A percentile compares a stretch with the other conserved stretches of the same genome.
phyloP scores from a whole-genome alignment of 64 coral and sea anemone species.

The Astreopora myriophthalma region DNA sequence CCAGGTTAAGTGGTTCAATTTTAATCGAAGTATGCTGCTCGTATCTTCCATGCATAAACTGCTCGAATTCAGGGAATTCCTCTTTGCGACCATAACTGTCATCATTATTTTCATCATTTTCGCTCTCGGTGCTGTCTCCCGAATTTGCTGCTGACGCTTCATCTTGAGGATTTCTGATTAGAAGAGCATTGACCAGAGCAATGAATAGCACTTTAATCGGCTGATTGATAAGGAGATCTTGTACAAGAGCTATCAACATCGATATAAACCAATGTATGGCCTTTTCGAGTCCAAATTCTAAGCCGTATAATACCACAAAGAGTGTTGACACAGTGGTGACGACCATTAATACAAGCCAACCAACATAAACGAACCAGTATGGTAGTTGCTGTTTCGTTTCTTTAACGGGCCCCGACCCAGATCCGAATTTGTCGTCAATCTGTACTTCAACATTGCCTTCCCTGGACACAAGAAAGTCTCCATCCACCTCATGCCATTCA shows the following conservation, averaged over 20 bases:
- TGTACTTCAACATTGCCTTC: neutral
- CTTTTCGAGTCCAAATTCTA: conserved; percentile 60
- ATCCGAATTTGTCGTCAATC: conserved; percentile 66
- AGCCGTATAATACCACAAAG: conserved; percentile 72
- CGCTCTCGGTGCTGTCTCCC: neutral
- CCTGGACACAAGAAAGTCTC: neutral
- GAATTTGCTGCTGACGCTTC: neutral
- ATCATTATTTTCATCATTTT: neutral
- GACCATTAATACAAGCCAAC: conserved; percentile 47
- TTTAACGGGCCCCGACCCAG: neutral
- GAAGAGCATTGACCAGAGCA: conserved; percentile 61
- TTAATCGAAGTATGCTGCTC: neutral
- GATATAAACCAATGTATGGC: conserved; percentile 75
- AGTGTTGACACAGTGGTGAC: conserved; percentile 57
- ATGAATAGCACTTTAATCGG: conserved; percentile 47
- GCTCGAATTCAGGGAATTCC: neutral
- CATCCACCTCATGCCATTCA: conserved; percentile 1
- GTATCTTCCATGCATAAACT: neutral
- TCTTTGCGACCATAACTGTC: neutral
- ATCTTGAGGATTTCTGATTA: conserved; percentile 72
- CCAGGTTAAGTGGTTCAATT: neutral
- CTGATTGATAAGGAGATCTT: conserved; percentile 71
- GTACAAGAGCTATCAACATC: conserved; percentile 52
- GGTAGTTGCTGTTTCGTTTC: conserved; percentile 52
- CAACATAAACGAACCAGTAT: conserved; percentile 58